Base-by-base conservation (phyloP, 2,113 vertebrate species). In the Dasyurus viverrinus region DNA sequence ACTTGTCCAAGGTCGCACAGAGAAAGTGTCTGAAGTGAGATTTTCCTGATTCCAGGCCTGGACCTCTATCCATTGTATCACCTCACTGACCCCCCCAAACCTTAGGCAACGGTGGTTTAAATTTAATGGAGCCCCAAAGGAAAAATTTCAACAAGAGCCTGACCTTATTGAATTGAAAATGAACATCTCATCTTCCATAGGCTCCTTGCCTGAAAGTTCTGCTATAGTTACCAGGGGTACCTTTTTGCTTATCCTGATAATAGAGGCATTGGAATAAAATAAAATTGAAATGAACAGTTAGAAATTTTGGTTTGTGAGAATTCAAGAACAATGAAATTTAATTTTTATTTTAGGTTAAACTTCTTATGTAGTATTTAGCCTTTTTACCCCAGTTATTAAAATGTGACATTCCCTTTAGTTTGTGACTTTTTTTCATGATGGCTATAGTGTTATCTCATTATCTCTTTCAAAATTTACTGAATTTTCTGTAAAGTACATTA, bases 401-500 rank as follows among this genome's bases (percentile, higher is more conserved):
- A 90, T 52, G 47, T 48, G 27, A 90, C 50, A 90, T 52, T 48
- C 24, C 3, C 89, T 52, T 50, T 47, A 26, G 89, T 47, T 47
- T 48, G 89, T 30, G 47, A 90, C 47, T 90, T 46, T 12, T 50
- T 10, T 50, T 84, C 16, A 42, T 84, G 68, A 42, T 84, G 9
- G 0, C 54, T 4, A 0, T 0, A 60, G 54, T 42, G 24, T 24
- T 16, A 2, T 42, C 53, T 25, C 4, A 26, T 27, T 52, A 42
- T 25, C 14, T 42, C 23, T 52, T 24, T 89, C 53, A n/a, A 6
- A 2, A 11, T 54, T 16, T 91, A 42, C 23, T 52, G 25, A 84
- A 42, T 47, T 96, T 93, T 89, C 54, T 50, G 92, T 48, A 60
- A 89, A 76, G 46, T 16, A 23, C 25, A 9, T 50, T 90, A 52